phyloP scores from a whole-genome alignment of 2,797 vertebrate genomes.

The Lepidocolaptes lacrymiger region DNA sequence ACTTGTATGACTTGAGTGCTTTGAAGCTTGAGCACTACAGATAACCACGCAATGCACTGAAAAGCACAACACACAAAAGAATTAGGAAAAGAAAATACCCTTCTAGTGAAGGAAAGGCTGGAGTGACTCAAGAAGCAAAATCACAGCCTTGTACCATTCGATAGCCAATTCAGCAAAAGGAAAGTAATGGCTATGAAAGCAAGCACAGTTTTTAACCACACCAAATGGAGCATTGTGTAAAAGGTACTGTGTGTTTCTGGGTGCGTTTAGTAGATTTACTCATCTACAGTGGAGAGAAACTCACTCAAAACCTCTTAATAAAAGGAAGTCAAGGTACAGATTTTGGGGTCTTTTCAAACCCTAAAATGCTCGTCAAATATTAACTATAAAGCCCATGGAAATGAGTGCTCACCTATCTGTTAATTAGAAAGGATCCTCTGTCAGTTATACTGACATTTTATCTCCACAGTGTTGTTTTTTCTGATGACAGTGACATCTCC shows the following conservation, averaged over 20 bases:
- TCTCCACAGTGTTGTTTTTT: neutral
- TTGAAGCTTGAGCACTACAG: neutral
- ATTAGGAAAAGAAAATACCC: neutral
- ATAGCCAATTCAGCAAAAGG: neutral
- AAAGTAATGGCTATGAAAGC: neutral
- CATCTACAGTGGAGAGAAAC: neutral
- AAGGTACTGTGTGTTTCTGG: neutral
- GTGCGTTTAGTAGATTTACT: neutral
- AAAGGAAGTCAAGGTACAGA: neutral
- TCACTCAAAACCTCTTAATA: neutral
- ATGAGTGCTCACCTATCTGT: neutral
- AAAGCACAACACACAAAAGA: neutral
- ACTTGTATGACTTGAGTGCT: neutral
- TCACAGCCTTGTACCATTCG: neutral
- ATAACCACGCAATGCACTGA: neutral
- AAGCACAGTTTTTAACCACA: neutral
- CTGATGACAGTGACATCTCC: neutral
- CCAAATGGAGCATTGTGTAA: neutral
- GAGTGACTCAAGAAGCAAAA: neutral
- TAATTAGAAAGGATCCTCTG: neutral
- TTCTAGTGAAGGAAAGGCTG: neutral
- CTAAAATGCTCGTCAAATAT: neutral
- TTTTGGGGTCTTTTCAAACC: neutral
- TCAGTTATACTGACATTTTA: neutral
- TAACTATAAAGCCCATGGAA: neutral